Evolutionary conservation across 2,797 vertebrate species (phyloP).

Genomic region (Poecilia velifera): DNA sequence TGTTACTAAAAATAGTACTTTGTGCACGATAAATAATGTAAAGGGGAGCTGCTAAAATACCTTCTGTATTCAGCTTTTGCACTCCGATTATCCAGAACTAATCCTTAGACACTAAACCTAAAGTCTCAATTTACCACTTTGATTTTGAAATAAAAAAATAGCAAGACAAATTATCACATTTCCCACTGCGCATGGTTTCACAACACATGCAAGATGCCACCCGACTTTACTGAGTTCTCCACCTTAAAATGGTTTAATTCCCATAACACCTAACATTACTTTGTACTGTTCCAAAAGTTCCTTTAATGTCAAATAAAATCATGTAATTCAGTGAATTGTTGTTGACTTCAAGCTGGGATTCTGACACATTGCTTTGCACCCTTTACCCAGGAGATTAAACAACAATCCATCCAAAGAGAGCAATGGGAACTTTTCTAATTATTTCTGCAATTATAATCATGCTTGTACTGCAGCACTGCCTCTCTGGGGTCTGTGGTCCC

Average conservation of each 20-base stretch:
- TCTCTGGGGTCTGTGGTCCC: slow-evolving; percentile 58
- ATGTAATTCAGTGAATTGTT: slow-evolving; percentile 3
- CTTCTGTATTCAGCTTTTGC: slow-evolving; percentile 27
- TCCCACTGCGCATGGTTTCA: background rate
- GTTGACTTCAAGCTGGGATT: slow-evolving; percentile 38
- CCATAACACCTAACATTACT: background rate
- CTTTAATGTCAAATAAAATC: slow-evolving; percentile 5
- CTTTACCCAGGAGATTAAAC: slow-evolving; percentile 65
- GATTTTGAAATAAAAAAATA: background rate
- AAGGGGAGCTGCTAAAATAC: background rate
- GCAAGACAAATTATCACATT: background rate
- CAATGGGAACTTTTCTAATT: slow-evolving; percentile 74
- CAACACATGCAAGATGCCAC: background rate
- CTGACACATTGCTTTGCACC: slow-evolving; percentile 64
- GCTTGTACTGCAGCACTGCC: slow-evolving; percentile 43
- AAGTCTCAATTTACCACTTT: background rate
- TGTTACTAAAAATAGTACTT: slow-evolving; percentile 6
- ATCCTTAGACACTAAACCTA: slow-evolving; percentile 30
- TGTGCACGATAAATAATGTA: slow-evolving; percentile 1
- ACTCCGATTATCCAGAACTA: slow-evolving; percentile 32
- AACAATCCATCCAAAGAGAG: slow-evolving; percentile 63
- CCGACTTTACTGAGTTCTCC: background rate
- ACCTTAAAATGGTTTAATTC: background rate
- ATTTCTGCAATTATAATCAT: slow-evolving; percentile 76
- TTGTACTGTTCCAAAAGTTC: slow-evolving; percentile 4